Conservation (phyloP, 2,113 vertebrate species). For the Fulica atra region DNA sequence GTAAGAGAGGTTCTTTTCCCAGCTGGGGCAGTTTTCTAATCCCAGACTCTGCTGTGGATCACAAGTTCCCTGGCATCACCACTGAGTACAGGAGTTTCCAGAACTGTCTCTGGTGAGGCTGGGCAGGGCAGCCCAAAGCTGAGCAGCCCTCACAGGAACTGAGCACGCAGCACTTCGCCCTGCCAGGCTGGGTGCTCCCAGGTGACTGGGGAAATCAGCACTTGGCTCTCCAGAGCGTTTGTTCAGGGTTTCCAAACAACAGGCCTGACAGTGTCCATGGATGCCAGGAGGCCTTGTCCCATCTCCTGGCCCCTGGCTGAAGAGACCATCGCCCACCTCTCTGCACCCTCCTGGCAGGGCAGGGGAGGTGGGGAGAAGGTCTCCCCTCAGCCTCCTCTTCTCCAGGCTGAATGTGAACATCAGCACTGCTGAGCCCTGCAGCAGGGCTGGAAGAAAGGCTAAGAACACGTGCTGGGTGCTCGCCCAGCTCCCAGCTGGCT, state of each 20-base stretch:
- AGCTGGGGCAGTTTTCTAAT: neutral
- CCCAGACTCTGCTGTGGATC: constrained; percentile 13
- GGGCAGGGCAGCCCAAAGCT: neutral
- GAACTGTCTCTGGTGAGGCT: constrained; percentile 14
- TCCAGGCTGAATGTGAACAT: neutral
- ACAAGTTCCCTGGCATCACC: constrained; percentile 20
- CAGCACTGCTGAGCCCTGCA: neutral
- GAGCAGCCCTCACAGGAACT: constrained; percentile 41
- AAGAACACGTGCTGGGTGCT: neutral
- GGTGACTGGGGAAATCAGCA: neutral
- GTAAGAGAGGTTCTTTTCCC: neutral
- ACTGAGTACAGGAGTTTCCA: neutral
- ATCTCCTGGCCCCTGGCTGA: too few relatives aligned
- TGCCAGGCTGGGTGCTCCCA: constrained; percentile 21
- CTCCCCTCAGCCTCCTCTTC: too few relatives aligned
- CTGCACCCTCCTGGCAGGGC: too few relatives aligned
- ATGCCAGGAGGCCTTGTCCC: accelerated
- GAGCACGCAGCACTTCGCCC: constrained; percentile 35
- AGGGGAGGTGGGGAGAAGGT: too few relatives aligned
- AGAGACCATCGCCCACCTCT: too few relatives aligned
- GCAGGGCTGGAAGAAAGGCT: neutral
- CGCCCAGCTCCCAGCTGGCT: neutral
- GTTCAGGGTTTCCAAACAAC: constrained; percentile 22
- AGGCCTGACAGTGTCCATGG: neutral
- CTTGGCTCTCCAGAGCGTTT: constrained; percentile 16